These are phyloP conservation scores for Bembecia ichneumoniformis DNA, from an alignment of 2,888 invertebrate species.

Conservation along the genomic window DNA sequence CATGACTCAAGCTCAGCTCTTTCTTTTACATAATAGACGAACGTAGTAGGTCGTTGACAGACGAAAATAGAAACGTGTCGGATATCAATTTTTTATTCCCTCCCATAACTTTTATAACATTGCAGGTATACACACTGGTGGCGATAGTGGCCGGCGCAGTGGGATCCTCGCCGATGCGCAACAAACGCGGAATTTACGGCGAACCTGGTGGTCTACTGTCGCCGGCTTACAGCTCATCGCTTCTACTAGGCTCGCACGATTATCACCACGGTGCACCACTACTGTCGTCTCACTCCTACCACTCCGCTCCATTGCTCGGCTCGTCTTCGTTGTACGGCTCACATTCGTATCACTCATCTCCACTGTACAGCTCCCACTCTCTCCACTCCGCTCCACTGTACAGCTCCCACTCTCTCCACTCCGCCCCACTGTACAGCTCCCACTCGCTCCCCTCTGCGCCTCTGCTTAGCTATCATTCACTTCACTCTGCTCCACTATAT, in stretches of 20 bases:
- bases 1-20: no score
- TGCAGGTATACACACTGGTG: slow-evolving; percentile 27
- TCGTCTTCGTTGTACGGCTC: slow-evolving; percentile 7
- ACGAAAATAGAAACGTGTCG: no score
- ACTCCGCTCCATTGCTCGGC: slow-evolving; percentile 12
- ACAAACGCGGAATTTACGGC: slow-evolving; percentile 40
- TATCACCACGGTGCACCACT: neutral
- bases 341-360: slow-evolving; percentile 3
- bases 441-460: slow-evolving; percentile 8
- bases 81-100: no score
- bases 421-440: slow-evolving; percentile 6
- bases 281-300: slow-evolving; percentile 1
- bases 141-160: slow-evolving; percentile 27
- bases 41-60: no score
- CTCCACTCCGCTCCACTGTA: slow-evolving; percentile 11
- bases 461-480: slow-evolving; percentile 4
- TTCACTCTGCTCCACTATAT: slow-evolving; percentile 14
- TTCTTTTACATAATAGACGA: no score
- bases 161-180: slow-evolving; percentile 23
- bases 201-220: slow-evolving; percentile 28
- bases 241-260: neutral
- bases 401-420: slow-evolving; percentile 10
- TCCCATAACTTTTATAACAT: neutral
- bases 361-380: slow-evolving; percentile 1
- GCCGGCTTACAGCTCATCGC: slow-evolving; percentile 9